A percentile compares a stretch with the other conserved stretches of the same genome.
Conservation (phyloP, 2,888 invertebrate species). For the Cactoblastis cactorum region DNA sequence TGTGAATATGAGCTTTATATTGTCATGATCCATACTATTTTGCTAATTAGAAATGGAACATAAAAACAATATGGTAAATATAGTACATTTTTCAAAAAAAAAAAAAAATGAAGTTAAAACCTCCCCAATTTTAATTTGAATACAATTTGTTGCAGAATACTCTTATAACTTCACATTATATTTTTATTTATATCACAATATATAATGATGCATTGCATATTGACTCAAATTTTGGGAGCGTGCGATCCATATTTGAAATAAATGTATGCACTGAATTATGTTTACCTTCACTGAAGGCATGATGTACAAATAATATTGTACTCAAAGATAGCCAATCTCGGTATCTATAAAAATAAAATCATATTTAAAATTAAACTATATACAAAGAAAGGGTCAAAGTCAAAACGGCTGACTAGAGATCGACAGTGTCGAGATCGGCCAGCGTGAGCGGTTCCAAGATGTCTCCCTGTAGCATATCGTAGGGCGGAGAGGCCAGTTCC, state of each 20-base stretch:
- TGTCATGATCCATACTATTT: slow-evolving; percentile 42
- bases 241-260: slow-evolving; percentile 46
- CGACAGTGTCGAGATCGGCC: slow-evolving; percentile 72
- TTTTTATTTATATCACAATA: slow-evolving; percentile 49
- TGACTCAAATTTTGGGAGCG: slow-evolving; percentile 70
- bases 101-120: no score
- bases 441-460: slow-evolving; percentile 61
- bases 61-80: no score
- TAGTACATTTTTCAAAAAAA: no score
- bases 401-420: slow-evolving; percentile 61
- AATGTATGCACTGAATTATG: slow-evolving; percentile 43
- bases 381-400: slow-evolving; percentile 43
- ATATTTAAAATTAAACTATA: slow-evolving; percentile 46
- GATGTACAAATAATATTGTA: slow-evolving; percentile 65
- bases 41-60: slow-evolving; percentile 15
- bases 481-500: slow-evolving; percentile 55
- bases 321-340: slow-evolving; percentile 58
- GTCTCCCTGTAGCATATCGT: slow-evolving; percentile 67
- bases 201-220: slow-evolving; percentile 50
- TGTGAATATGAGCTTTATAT: slow-evolving; percentile 47
- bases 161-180: slow-evolving; percentile 42
- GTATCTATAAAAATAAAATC: slow-evolving; percentile 58
- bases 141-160: slow-evolving; percentile 30
- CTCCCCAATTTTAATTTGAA: background rate
- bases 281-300: slow-evolving; percentile 74